These are phyloP conservation scores for Chaetophractus vellerosus DNA, from an alignment of 2,797 vertebrate species.

Conservation along the genomic window DNA sequence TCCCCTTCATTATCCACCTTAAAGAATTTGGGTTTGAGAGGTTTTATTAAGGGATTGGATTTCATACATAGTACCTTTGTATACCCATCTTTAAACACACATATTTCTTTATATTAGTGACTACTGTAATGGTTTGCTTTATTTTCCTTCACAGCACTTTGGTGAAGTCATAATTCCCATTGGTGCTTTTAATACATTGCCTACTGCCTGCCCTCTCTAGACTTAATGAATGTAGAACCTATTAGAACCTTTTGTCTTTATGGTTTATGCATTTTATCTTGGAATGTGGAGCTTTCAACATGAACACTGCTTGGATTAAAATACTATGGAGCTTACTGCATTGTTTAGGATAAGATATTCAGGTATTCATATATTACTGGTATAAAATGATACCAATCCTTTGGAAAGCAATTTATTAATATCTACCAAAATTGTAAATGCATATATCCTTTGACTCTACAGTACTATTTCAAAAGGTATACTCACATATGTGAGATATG, in stretches of 20 bases:
- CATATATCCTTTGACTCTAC: not conserved
- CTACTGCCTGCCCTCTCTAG: not conserved
- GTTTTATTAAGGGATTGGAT: not conserved
- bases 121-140: not conserved
- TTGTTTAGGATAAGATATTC: not conserved
- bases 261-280: not conserved
- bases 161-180: conserved; percentile 20
- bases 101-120: not conserved
- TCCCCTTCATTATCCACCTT: conserved; percentile 12
- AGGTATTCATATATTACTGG: not conserved
- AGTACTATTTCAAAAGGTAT: not conserved
- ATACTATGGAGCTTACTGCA: not conserved
- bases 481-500: not conserved
- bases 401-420: conserved; percentile 39
- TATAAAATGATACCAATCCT: not conserved
- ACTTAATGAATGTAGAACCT: not conserved
- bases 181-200: conserved; percentile 16
- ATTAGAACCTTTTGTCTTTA: not conserved
- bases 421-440: not conserved
- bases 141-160: conserved; percentile 44
- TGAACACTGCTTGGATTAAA: not conserved
- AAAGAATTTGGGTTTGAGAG: conserved; percentile 31
- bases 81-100: not conserved
- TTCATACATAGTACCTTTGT: not conserved
- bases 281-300: not conserved